Evolutionary conservation across 2,113 vertebrate species (phyloP), one percentile per base, ranked within the genome.

Genomic region (Gobius niger): DNA sequence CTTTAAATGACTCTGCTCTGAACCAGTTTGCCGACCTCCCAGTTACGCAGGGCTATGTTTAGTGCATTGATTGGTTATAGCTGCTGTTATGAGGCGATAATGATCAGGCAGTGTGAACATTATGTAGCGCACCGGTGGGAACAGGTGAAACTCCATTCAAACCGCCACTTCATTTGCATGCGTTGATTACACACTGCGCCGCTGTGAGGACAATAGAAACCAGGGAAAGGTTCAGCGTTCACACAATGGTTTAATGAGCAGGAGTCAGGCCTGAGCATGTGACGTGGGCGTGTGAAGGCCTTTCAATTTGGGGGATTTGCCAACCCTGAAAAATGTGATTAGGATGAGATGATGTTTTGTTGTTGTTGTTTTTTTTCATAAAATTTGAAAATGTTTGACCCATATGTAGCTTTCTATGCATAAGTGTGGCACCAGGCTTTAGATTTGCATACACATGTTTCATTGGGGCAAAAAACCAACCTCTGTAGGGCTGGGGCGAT

Each of bases 61-160:
- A 82, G 66, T 62, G 76, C 65, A 65, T 76, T 64, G 75, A 85
- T 82, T 77, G 59, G 77, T 66, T 60, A 34, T 71, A 82, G 70
- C 66, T 73, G 78, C 73, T 89, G 85, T 87, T 82, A 67, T 73
- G 80, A 83, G 82, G 84, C 77, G 87, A 89, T 89, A 89, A 89
- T 89, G 82, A 90, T 72, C 77, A 65, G 46, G 78, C 63, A 14
- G 40, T 63, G 67, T 69, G 73, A 78, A 87, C 84, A 87, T 90
- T 85, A 88, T 85, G 80, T 87, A 87, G 85, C 70, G 60, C 11
- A 60, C 78, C 80, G 83, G 88, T 83, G 16, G 62, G 79, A 81
- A 61, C 76, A 89, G 85, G 85, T 87, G 70, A 87, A 73, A 76
- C 63, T 67, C 57, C 49, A 59, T 79, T 79, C 19, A 7, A 34